phyloP scores from a whole-genome alignment of 2,888 invertebrate genomes.

The Nomada fucata region DNA sequence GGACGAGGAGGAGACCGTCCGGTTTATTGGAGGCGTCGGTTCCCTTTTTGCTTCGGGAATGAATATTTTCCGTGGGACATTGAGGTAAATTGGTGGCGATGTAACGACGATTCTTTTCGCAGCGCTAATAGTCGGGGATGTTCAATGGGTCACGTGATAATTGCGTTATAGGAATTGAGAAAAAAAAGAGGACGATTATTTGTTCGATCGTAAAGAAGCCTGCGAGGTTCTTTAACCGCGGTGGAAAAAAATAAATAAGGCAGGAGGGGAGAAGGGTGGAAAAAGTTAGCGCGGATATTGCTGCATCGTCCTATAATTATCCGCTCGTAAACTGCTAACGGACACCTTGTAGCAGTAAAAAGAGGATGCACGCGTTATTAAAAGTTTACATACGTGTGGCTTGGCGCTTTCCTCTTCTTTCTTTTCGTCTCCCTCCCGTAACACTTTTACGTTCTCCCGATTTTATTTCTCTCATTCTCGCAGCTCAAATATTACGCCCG shows the following conservation, averaged over 20 bases:
- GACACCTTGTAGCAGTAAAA: constrained; percentile 52
- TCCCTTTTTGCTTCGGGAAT: neutral
- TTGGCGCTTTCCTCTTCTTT: constrained; percentile 12
- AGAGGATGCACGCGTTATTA: constrained; percentile 71
- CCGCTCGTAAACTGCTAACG: constrained; percentile 71
- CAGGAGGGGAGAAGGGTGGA: constrained; percentile 30
- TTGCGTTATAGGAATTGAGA: too few relatives aligned
- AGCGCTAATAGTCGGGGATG: too few relatives aligned
- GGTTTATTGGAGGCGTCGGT: neutral
- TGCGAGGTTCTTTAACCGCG: neutral
- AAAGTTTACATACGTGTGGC: constrained; percentile 55
- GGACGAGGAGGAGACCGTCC: neutral
- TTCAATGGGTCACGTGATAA: too few relatives aligned
- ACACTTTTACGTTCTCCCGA: neutral
- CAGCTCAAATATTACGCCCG: neutral
- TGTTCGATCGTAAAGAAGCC: neutral
- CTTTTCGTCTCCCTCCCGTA: neutral
- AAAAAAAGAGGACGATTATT: neutral
- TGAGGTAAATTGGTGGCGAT: too few relatives aligned
- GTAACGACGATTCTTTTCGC: too few relatives aligned
- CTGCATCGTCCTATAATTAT: constrained; percentile 67
- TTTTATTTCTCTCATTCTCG: constrained; percentile 3
- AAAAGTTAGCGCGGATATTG: constrained; percentile 52
- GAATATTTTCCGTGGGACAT: neutral
- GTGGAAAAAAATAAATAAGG: constrained; percentile 27